Percentiles rank a stretch among this genome's conserved stretches.
Conservation (phyloP, 2,888 invertebrate species). For the Nudaria mundana region DNA sequence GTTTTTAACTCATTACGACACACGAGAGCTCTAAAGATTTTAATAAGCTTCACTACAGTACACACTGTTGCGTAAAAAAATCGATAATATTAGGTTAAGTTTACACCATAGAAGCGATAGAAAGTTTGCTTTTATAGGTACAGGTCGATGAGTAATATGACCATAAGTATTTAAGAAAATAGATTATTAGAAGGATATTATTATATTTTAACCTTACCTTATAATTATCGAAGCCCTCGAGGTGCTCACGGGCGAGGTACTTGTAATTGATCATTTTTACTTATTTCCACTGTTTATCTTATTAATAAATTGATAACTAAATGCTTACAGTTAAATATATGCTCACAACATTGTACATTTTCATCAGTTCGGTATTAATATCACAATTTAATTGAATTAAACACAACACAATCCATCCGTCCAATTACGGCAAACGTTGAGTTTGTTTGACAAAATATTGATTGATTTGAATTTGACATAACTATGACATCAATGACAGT, state of each 20-base stretch:
- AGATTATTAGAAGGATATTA: background rate
- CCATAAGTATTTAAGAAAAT: too few relatives aligned
- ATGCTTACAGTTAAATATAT: conserved; percentile 7
- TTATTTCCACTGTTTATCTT: conserved; percentile 6
- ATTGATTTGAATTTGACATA: background rate
- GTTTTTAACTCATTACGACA: too few relatives aligned
- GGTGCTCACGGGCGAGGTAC: conserved; percentile 91
- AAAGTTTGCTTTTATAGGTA: too few relatives aligned
- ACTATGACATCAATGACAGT: background rate
- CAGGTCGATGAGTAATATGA: too few relatives aligned
- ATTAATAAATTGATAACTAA: conserved; percentile 10
- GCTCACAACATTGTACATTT: conserved; percentile 25
- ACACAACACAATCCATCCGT: conserved; percentile 7
- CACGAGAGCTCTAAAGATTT: too few relatives aligned
- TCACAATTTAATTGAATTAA: conserved; percentile 15
- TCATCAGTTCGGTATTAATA: conserved; percentile 11
- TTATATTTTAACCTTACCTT: too few relatives aligned
- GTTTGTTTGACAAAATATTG: background rate
- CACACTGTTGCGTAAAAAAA: conserved; percentile 43
- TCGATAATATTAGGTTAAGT: conserved; percentile 50
- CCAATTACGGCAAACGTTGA: conserved; percentile 4
- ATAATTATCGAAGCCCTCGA: conserved; percentile 96
- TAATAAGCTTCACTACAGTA: too few relatives aligned
- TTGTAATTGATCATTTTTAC: conserved; percentile 83
- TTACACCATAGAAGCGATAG: conserved; percentile 8